A percentile compares a stretch with the other conserved stretches of the same genome.
phyloP scores from a whole-genome alignment of 2,797 vertebrate genomes.

The Gallinago solitaria region DNA sequence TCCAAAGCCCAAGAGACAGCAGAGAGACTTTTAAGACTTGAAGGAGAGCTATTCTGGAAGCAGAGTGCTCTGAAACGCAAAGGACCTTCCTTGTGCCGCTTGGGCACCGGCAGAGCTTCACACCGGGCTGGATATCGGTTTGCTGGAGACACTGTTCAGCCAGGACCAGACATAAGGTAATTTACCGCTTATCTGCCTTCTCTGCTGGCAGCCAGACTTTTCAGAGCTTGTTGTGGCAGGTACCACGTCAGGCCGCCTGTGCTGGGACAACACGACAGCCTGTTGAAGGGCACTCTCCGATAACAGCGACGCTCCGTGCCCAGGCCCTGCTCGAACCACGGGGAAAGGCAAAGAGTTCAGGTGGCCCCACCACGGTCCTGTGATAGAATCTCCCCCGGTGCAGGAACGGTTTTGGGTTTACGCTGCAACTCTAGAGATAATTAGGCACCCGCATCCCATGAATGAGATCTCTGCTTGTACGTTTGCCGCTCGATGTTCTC shows the following conservation, averaged over 20 bases:
- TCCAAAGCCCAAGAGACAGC: not conserved
- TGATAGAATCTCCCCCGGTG: not conserved
- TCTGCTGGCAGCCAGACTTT: not conserved
- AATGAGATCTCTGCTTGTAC: not conserved
- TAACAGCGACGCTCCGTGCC: not conserved
- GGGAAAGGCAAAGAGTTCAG: not conserved
- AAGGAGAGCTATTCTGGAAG: not conserved
- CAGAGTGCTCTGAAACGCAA: not conserved
- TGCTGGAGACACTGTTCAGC: not conserved
- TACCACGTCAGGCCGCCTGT: too few species aligned
- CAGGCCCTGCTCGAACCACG: not conserved
- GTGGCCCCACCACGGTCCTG: not conserved
- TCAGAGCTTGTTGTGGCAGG: not conserved
- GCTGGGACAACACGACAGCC: not conserved
- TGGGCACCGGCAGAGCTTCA: not conserved
- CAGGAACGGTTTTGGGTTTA: not conserved
- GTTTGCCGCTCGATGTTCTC: not conserved
- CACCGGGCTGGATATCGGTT: accelerated
- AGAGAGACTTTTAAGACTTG: not conserved
- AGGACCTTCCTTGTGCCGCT: not conserved
- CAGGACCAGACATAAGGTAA: accelerated
- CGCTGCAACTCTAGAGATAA: not conserved
- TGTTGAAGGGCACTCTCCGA: not conserved
- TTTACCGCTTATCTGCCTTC: not conserved
- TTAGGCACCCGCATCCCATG: not conserved